These are phyloP conservation scores for Sesia apiformis DNA, from an alignment of 2,888 invertebrate species.

Conservation along the genomic window DNA sequence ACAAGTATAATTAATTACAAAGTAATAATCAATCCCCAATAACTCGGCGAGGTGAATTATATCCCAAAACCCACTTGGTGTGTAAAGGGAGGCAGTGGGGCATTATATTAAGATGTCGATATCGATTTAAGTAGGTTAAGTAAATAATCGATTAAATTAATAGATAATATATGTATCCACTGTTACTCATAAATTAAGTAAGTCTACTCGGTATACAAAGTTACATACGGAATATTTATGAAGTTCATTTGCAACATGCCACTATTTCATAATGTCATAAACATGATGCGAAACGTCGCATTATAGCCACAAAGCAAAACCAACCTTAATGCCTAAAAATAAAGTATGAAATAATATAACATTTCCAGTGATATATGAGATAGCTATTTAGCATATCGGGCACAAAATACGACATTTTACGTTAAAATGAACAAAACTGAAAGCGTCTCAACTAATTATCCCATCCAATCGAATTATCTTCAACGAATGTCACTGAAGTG, in stretches of 20 bases:
- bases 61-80: too few relatives aligned
- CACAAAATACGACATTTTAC: conserved; percentile 13
- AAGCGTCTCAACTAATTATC: conserved; percentile 38
- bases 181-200: neutral
- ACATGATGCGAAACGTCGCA: neutral
- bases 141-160: too few relatives aligned
- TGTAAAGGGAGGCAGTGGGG: too few relatives aligned
- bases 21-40: too few relatives aligned
- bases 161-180: too few relatives aligned
- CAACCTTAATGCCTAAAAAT: neutral
- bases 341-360: neutral
- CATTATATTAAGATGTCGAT: too few relatives aligned
- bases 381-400: conserved; percentile 19
- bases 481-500: conserved; percentile 47
- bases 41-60: too few relatives aligned
- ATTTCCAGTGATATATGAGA: neutral
- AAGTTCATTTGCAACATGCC: neutral
- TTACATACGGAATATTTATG: neutral
- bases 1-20: too few relatives aligned
- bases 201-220: neutral
- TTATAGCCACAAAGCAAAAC: neutral
- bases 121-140: too few relatives aligned
- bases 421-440: conserved; percentile 23
- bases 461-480: conserved; percentile 61
- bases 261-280: neutral